Evolutionary conservation across 2,888 invertebrate species (phyloP), one percentile per base, ranked within the genome.

Genomic region (Chesias legatella): DNA sequence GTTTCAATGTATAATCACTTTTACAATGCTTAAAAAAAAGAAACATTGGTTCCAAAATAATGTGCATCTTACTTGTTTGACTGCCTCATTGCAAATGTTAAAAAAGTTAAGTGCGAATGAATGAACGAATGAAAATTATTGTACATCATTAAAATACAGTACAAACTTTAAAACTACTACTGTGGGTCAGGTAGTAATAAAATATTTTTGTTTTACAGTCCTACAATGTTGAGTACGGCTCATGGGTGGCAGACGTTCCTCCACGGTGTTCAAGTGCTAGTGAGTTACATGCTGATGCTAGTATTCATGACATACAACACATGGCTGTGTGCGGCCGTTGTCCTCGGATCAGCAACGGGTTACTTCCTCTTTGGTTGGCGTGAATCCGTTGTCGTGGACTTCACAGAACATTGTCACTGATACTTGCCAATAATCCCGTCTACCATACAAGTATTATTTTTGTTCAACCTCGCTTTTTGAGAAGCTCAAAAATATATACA

Each of bases 301-400:
- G 95, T 98, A 58, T 98, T 98, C 76, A 98, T 98, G 98, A 98
- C 98, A 0, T 98, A 96, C 90, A 98, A 98, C 73, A 93, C 94
- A 9, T 98, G 97, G 96, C 90, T 98, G 43, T 97, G 97, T 75
- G 74, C 95, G 31, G 95, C 97, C 0, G 95, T 98, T 0, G 94
- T 97, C 0, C 70, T 95, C 6, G 98, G 98, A 26, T 95, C 97
- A 1, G 96, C 95, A 1, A 90, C 94, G 7, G 98, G 98, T 10
- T 98, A 98, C 83, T 98, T 98, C 82, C 89, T 97, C 26, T 98
- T 98, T 71, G 98, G 97, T 39, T 98, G 98, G 97, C 95, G 95
- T 67, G 97, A 97, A 80, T 95, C 96, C 0, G 94, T 97, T 7
- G 94, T 96, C 34, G 96, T 97, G 1, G 97, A 98, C 76, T 95